phyloP scores from a whole-genome alignment of 2,113 vertebrate genomes.

The Syngnathoides biaculeatus region DNA sequence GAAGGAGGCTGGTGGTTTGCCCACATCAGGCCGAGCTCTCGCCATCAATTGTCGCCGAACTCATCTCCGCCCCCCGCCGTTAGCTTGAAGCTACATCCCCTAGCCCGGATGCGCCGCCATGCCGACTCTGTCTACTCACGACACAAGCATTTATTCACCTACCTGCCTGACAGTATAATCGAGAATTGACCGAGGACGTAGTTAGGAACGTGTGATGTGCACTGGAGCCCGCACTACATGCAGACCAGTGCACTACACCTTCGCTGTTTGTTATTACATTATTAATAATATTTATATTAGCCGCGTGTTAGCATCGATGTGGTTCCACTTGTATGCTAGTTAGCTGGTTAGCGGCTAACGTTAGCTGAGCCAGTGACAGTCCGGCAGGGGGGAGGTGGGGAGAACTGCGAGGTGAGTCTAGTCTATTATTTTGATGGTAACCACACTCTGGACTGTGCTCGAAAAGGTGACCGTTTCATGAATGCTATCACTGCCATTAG shows the following conservation, averaged over 20 bases:
- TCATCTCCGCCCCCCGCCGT: slow-evolving; percentile 47
- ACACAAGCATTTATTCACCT: slow-evolving; percentile 48
- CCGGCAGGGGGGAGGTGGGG: slow-evolving; percentile 64
- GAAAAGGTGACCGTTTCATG: slow-evolving; percentile 23
- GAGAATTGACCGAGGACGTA: slow-evolving; percentile 42
- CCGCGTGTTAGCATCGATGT: slow-evolving; percentile 26
- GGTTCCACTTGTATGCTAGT: slow-evolving; percentile 41
- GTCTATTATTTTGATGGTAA: slow-evolving; percentile 59
- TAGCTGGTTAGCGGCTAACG: slow-evolving; percentile 42
- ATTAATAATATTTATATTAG: neutral
- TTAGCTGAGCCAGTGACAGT: slow-evolving; percentile 59
- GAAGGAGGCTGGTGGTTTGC: neutral
- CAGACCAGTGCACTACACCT: neutral
- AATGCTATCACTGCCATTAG: slow-evolving; percentile 18
- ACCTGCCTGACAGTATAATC: slow-evolving; percentile 32
- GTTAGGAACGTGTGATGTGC: neutral
- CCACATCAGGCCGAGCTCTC: slow-evolving; percentile 5
- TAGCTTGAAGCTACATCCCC: slow-evolving; percentile 40
- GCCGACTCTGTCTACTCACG: slow-evolving; percentile 54
- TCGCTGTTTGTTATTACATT: neutral
- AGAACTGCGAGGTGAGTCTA: slow-evolving; percentile 52
- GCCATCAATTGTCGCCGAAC: slow-evolving; percentile 5
- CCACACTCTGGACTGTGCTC: slow-evolving; percentile 43
- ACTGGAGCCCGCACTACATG: neutral
- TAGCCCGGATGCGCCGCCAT: slow-evolving; percentile 69